These are phyloP conservation scores for Alloplasta piceator DNA, from an alignment of 2,888 invertebrate genomes.

Conservation along the genomic window DNA sequence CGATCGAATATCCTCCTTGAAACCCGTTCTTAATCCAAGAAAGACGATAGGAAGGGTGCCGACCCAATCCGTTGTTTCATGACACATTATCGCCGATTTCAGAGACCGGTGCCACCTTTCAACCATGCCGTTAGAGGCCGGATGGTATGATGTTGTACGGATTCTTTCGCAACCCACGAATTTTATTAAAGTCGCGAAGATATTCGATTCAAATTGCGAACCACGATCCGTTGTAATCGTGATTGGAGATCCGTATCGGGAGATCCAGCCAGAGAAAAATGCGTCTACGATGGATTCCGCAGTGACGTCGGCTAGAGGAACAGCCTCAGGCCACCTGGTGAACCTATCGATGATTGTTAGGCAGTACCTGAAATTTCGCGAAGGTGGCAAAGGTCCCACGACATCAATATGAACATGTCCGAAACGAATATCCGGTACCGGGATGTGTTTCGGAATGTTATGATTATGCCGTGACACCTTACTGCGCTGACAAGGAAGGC, in stretches of 20 bases:
- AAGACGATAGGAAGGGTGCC: slow-evolving; percentile 56
- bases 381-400: slow-evolving; percentile 72
- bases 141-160: slow-evolving; percentile 66
- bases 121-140: slow-evolving; percentile 64
- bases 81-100: slow-evolving; percentile 65
- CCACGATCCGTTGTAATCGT: slow-evolving; percentile 75
- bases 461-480: slow-evolving; percentile 72
- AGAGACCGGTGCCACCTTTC: slow-evolving; percentile 66
- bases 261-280: slow-evolving; percentile 31
- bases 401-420: slow-evolving; percentile 77
- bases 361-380: slow-evolving; percentile 74
- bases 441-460: slow-evolving; percentile 64
- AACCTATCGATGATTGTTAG: slow-evolving; percentile 69
- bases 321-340: slow-evolving; percentile 70
- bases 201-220: slow-evolving; percentile 69
- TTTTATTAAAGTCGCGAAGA: slow-evolving; percentile 63
- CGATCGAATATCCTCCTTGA: slow-evolving; percentile 61
- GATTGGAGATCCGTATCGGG: slow-evolving; percentile 34
- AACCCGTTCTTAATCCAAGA: slow-evolving; percentile 55
- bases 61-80: slow-evolving; percentile 34
- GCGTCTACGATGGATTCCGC: slow-evolving; percentile 40
- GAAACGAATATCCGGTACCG: slow-evolving; percentile 71
- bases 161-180: slow-evolving; percentile 60
- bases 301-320: slow-evolving; percentile 61
- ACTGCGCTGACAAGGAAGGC: slow-evolving; percentile 72